Conservation (phyloP, 2,888 invertebrate genomes). For the Iphiclides podalirius region DNA sequence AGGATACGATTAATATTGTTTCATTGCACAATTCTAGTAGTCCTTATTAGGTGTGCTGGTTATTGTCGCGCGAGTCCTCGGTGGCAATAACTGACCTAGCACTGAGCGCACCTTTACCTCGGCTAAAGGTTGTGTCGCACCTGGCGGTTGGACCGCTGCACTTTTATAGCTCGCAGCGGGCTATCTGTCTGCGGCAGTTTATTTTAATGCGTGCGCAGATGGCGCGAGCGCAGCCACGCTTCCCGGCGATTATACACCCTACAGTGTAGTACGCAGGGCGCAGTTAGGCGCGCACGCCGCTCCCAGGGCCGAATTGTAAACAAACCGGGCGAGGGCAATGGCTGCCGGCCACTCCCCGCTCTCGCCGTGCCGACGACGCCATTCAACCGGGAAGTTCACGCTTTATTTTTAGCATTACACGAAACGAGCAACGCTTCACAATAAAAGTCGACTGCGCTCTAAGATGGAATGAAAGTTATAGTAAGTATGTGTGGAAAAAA, state of each 20-base stretch:
- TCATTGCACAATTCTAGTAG: too few relatives aligned
- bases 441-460: conserved; percentile 25
- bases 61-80: conserved; percentile 41
- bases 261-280: conserved; percentile 50
- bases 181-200: conserved; percentile 65
- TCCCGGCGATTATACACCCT: conserved; percentile 54
- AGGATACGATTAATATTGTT: too few relatives aligned
- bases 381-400: conserved; percentile 79
- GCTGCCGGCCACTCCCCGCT: conserved; percentile 73
- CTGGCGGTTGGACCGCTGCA: conserved; percentile 45
- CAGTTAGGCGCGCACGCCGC: conserved; percentile 42
- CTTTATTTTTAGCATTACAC: conserved; percentile 75
- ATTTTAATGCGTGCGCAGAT: conserved; percentile 74
- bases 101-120: conserved; percentile 54
- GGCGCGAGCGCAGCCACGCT: conserved; percentile 56
- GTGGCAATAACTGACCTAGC: conserved; percentile 68
- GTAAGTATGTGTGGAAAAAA: not conserved
- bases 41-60: too few relatives aligned
- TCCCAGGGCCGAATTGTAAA: conserved; percentile 64
- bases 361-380: conserved; percentile 61
- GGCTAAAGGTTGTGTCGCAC: conserved; percentile 53
- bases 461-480: not conserved
- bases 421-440: conserved; percentile 49
- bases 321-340: conserved; percentile 78
- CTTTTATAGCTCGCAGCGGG: conserved; percentile 23